These are phyloP conservation scores for Pogonomyrmex barbatus DNA, from an alignment of 1,140 invertebrate species.

Conservation along the genomic window DNA sequence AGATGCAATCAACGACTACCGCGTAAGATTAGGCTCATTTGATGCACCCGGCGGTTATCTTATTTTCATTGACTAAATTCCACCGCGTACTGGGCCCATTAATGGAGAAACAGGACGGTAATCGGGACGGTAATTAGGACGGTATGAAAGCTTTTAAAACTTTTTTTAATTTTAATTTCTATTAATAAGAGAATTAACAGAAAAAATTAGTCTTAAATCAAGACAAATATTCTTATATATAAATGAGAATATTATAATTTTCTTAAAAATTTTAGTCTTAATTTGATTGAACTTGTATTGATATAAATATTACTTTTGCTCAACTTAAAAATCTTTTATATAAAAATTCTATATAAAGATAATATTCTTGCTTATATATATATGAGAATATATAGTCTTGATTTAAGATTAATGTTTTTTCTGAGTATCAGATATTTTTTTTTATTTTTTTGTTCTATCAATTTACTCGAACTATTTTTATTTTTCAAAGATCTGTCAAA, in stretches of 20 bases:
- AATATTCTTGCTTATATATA: too few species aligned
- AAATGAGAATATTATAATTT: too few species aligned
- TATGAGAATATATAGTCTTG: too few species aligned
- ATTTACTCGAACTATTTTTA: neutral
- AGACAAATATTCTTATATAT: too few species aligned
- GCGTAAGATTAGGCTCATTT: conserved; percentile 43
- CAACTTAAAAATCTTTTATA: too few species aligned
- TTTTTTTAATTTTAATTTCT: neutral
- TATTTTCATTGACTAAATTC: conserved; percentile 70
- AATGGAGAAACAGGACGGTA: neutral
- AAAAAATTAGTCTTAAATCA: too few species aligned
- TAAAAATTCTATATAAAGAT: too few species aligned
- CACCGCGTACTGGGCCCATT: neutral
- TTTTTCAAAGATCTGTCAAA: neutral
- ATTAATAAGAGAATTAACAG: neutral
- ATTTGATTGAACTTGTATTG: too few species aligned
- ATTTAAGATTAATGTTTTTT: too few species aligned
- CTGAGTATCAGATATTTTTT: too few species aligned
- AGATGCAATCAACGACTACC: conserved; percentile 50
- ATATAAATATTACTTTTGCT: too few species aligned
- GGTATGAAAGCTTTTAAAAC: neutral
- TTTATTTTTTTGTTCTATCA: neutral
- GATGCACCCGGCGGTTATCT: conserved; percentile 35
- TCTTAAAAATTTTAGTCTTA: too few species aligned
- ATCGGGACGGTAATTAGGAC: conserved; percentile 1